Percentiles rank a stretch among this genome's conserved stretches.
These are phyloP conservation scores for Athalia rosae DNA, from an alignment of 2,888 invertebrate genomes.

Conservation along the genomic window DNA sequence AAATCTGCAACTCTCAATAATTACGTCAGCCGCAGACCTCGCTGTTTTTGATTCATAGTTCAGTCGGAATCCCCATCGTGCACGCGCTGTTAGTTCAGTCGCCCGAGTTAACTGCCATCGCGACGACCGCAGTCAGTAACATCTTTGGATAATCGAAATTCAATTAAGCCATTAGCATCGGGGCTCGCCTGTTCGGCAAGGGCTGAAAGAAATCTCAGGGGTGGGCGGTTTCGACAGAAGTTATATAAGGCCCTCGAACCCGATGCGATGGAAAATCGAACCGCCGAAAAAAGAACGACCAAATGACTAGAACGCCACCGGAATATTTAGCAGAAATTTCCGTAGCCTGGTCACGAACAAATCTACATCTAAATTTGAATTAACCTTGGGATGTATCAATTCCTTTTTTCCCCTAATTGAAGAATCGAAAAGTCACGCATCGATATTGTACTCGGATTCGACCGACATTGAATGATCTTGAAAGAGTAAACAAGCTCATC, in stretches of 20 bases:
- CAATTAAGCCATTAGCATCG: conserved; percentile 70
- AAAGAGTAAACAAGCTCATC: conserved; percentile 26
- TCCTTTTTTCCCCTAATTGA: not conserved
- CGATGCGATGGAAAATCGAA: conserved; percentile 63
- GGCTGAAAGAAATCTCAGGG: conserved; percentile 34
- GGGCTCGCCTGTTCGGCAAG: conserved; percentile 49
- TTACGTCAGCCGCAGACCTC: conserved; percentile 67
- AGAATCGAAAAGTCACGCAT: too few species aligned
- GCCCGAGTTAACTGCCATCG: conserved; percentile 35
- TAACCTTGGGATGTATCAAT: too few species aligned
- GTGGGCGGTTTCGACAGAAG: conserved; percentile 13
- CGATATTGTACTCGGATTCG: not conserved
- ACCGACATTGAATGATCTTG: not conserved
- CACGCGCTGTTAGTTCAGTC: conserved; percentile 24
- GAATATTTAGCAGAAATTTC: conserved; percentile 24
- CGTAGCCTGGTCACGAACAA: not conserved
- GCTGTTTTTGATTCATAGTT: conserved; percentile 70
- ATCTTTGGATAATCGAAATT: conserved; percentile 72
- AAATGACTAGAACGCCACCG: conserved; percentile 47
- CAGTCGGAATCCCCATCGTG: conserved; percentile 53
- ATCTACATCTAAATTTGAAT: not conserved
- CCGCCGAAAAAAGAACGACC: conserved; percentile 52
- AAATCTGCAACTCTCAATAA: conserved; percentile 67
- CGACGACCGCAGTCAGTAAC: conserved; percentile 54
- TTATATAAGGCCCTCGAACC: conserved; percentile 48